A percentile compares a stretch with the other conserved stretches of the same genome.
phyloP scores from a whole-genome alignment of 2,797 vertebrate species.

The Tarsius wallacei region DNA sequence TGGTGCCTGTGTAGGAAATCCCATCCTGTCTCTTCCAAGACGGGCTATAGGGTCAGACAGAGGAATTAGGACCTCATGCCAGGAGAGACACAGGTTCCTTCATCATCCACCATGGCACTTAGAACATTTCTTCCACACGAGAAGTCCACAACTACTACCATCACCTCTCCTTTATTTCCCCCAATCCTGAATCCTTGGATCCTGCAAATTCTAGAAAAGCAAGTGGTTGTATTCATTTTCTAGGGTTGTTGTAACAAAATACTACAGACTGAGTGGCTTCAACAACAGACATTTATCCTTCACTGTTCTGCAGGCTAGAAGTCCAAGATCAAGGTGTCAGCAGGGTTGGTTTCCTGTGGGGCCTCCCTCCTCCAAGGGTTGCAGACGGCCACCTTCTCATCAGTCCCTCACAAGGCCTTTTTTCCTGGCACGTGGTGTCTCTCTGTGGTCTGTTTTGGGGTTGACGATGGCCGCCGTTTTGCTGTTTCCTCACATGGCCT shows the following conservation, averaged over 20 bases:
- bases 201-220: background rate
- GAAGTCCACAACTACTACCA: background rate
- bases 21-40: background rate
- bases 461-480: too few relatives aligned
- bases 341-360: background rate
- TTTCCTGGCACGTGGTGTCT: too few relatives aligned
- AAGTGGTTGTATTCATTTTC: background rate
- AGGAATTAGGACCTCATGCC: background rate
- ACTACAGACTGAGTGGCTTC: background rate
- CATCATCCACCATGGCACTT: background rate
- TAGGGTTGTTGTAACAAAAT: background rate
- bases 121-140: background rate
- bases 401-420: background rate
- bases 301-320: background rate
- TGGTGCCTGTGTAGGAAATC: background rate
- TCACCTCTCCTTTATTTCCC: background rate
- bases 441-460: too few relatives aligned
- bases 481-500: too few relatives aligned
- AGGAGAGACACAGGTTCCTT: background rate
- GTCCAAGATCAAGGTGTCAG: background rate
- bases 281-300: background rate
- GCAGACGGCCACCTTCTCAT: background rate
- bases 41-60: background rate
- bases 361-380: background rate
- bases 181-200: background rate